phyloP scores from a whole-genome alignment of 2,888 invertebrate species.

The Panopea generosa region DNA sequence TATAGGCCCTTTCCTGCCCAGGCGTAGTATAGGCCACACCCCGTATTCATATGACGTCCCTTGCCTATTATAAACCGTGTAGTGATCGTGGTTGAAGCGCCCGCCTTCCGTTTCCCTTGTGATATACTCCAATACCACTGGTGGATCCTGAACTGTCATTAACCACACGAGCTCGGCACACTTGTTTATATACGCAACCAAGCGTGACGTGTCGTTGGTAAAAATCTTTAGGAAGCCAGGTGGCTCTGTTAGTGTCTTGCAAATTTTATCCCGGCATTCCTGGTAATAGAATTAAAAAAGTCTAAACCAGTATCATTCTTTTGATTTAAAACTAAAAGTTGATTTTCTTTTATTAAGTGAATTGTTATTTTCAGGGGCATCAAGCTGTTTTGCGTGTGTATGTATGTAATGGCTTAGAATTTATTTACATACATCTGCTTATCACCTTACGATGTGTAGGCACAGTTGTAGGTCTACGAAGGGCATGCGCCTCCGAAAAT shows the following conservation, averaged over 20 bases:
- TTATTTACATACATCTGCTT: too few relatives aligned
- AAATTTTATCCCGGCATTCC: slow-evolving; percentile 52
- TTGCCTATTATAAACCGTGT: slow-evolving; percentile 34
- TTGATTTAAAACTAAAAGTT: neutral
- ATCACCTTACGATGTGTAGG: too few relatives aligned
- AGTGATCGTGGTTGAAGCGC: slow-evolving; percentile 56
- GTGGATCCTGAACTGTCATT: slow-evolving; percentile 55
- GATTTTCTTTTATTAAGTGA: too few relatives aligned
- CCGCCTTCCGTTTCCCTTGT: slow-evolving; percentile 55
- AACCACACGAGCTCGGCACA: slow-evolving; percentile 55
- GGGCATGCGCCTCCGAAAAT: too few relatives aligned
- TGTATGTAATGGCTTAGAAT: too few relatives aligned
- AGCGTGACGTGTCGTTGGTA: slow-evolving; percentile 30
- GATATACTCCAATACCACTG: slow-evolving; percentile 55
- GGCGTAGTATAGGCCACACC: slow-evolving; percentile 57
- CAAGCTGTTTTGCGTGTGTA: too few relatives aligned
- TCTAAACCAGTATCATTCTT: too few relatives aligned
- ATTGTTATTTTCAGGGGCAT: too few relatives aligned
- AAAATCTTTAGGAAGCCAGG: slow-evolving; percentile 31
- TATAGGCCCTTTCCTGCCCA: slow-evolving; percentile 41
- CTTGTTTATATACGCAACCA: slow-evolving; percentile 49
- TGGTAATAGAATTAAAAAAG: slow-evolving; percentile 4
- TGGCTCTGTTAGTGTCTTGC: slow-evolving; percentile 27
- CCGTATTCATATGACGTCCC: slow-evolving; percentile 57
- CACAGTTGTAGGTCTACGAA: too few relatives aligned